Evolutionary conservation across 2,888 invertebrate genomes (phyloP).

Genomic region (Parnassius mnemosyne): DNA sequence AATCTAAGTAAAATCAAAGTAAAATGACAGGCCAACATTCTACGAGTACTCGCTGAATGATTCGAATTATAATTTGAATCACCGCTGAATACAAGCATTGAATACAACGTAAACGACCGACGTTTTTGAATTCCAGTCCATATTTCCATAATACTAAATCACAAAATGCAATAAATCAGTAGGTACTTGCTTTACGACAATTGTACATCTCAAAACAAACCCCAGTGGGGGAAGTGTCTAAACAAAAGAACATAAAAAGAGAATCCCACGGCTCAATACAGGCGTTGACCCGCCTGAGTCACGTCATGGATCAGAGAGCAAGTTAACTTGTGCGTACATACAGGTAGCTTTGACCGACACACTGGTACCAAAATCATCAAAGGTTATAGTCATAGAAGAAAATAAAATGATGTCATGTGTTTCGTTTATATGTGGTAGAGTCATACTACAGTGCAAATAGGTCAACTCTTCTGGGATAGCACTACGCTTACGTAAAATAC

Average conservation of each 20-base stretch:
- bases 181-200: neutral
- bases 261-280: constrained; percentile 34
- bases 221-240: constrained; percentile 12
- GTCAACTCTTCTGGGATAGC: no score
- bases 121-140: neutral
- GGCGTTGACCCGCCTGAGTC: constrained; percentile 37
- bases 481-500: no score
- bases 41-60: no score
- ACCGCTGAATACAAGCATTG: neutral
- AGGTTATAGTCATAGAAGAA: neutral
- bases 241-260: constrained; percentile 36
- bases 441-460: no score
- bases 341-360: neutral
- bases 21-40: no score
- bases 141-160: neutral
- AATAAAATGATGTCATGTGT: neutral
- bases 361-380: neutral
- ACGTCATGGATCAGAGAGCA: constrained; percentile 33
- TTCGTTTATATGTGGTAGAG: no score
- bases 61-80: neutral
- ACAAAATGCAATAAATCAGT: neutral
- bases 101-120: no score
- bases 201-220: constrained; percentile 4
- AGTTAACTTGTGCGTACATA: constrained; percentile 6
- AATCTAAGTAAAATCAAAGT: no score